phyloP scores from a whole-genome alignment of 2,888 invertebrate genomes.

The Callinectes sapidus region DNA sequence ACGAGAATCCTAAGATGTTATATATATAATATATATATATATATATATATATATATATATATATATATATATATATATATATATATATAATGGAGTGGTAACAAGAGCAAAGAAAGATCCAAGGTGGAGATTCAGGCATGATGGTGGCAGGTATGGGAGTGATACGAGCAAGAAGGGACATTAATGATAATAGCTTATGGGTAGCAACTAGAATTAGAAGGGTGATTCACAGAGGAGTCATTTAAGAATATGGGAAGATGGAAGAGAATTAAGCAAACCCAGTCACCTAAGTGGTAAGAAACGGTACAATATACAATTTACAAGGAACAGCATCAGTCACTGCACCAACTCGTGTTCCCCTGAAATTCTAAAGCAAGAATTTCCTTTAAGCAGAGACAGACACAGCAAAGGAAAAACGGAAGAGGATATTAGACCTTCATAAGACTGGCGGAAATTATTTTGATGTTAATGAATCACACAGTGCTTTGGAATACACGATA shows the following conservation, averaged over 20 bases:
- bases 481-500: neutral
- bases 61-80: too few species aligned
- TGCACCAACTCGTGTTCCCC: neutral
- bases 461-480: neutral
- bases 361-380: neutral
- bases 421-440: neutral
- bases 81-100: too few species aligned
- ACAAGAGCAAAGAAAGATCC: neutral
- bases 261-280: neutral
- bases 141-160: neutral
- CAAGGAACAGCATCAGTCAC: conserved; percentile 4
- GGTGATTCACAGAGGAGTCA: neutral
- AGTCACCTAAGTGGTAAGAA: neutral
- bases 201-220: neutral
- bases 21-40: too few species aligned
- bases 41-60: too few species aligned
- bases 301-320: neutral
- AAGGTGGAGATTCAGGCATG: neutral
- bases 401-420: neutral
- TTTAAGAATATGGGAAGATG: neutral
- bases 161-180: neutral
- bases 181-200: neutral
- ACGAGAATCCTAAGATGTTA: neutral
- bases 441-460: neutral
- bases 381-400: neutral